Conservation (phyloP, 2,888 invertebrate genomes). For the Gymnocheta viridis region DNA sequence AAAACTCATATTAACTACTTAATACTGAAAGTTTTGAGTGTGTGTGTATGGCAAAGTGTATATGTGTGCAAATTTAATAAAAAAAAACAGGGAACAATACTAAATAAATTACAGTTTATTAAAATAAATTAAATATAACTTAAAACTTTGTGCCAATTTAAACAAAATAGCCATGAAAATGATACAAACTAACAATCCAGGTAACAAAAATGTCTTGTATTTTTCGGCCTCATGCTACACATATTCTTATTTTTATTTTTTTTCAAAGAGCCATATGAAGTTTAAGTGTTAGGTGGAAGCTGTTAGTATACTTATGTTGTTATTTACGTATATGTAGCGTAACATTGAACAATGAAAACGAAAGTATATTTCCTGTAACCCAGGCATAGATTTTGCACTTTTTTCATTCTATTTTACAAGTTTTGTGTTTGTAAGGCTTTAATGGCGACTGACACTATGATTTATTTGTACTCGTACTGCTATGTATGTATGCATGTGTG, state of each 20-base stretch:
- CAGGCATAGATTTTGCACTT: slow-evolving; percentile 19
- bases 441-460: slow-evolving; percentile 24
- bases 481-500: not conserved
- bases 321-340: slow-evolving; percentile 17
- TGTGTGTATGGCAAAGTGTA: not conserved
- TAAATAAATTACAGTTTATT: not conserved
- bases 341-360: slow-evolving; percentile 70
- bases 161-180: slow-evolving; percentile 65
- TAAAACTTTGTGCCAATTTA: not conserved
- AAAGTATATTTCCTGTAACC: slow-evolving; percentile 49
- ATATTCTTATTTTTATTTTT: not conserved
- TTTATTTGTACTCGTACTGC: not conserved
- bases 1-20: not conserved
- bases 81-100: not conserved
- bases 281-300: not conserved
- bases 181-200: slow-evolving; percentile 71
- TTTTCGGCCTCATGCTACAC: not conserved
- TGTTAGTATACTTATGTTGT: not conserved
- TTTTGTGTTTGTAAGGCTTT: slow-evolving; percentile 7
- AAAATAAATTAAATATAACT: not conserved
- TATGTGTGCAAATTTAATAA: not conserved
- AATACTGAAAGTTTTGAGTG: slow-evolving; percentile 5
- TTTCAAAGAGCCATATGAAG: not conserved
- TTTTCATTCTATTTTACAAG: not conserved
- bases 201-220: slow-evolving; percentile 55